Evolutionary conservation across 2,797 vertebrate genomes (phyloP).

Genomic region (Gephyroberyx darwinii): DNA sequence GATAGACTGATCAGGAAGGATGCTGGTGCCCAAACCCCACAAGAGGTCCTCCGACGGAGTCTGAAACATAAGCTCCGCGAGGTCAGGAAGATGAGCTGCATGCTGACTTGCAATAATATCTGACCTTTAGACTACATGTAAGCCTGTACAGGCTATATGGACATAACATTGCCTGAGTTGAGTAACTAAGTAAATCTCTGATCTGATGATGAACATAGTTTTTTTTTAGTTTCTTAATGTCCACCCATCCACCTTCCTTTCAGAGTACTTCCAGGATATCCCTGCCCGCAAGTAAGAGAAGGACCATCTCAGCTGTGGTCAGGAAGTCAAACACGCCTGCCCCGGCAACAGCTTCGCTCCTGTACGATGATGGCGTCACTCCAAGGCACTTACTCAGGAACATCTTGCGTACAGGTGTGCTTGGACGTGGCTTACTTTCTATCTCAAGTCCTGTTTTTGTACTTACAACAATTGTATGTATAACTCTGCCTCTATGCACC

Average conservation of each 20-base stretch:
- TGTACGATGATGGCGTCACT: slow-evolving; percentile 65
- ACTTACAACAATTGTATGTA: background rate
- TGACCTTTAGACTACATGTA: no score
- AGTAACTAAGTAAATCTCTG: no score
- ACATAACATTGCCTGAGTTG: no score
- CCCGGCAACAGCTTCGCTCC: slow-evolving; percentile 15
- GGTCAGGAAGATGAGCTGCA: slow-evolving; percentile 49
- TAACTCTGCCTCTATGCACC: background rate
- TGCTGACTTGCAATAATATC: no score
- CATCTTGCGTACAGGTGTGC: slow-evolving; percentile 72
- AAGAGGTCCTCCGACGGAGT: slow-evolving; percentile 66
- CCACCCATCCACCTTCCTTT: background rate
- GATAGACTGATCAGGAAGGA: slow-evolving; percentile 38
- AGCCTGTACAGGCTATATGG: no score
- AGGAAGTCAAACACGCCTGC: slow-evolving; percentile 16
- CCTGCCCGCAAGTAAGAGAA: slow-evolving; percentile 30
- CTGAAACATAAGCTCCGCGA: slow-evolving; percentile 65
- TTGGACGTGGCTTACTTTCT: background rate
- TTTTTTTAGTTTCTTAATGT: background rate
- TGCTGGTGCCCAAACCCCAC: slow-evolving; percentile 61
- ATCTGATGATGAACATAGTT: background rate
- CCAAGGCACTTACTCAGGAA: slow-evolving; percentile 74
- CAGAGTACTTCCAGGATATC: slow-evolving; percentile 70
- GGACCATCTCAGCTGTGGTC: slow-evolving; percentile 18
- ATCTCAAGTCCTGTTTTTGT: background rate